Conservation (phyloP, 2,888 invertebrate genomes). For the Kuschelorhynchus macadamiae region DNA sequence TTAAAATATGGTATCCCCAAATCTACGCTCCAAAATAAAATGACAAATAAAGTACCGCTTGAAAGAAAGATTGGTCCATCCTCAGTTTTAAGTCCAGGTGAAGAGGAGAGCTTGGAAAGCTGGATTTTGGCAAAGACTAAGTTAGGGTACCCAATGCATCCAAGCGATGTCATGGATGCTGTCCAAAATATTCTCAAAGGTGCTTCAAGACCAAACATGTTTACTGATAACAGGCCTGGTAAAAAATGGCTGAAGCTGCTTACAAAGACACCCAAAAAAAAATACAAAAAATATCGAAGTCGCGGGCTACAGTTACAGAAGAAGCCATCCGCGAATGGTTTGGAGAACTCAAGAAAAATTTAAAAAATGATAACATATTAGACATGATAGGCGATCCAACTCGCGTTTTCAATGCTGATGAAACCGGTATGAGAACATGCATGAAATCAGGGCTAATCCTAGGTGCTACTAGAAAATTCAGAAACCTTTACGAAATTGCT, state of each 20-base stretch:
- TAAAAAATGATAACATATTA: constrained; percentile 16
- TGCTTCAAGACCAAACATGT: constrained; percentile 27
- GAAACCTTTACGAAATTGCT: too few relatives aligned
- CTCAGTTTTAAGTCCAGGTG: constrained; percentile 30
- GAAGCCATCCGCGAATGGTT: constrained; percentile 40
- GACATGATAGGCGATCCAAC: constrained; percentile 36
- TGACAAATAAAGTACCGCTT: constrained; percentile 19
- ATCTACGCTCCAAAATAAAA: constrained; percentile 38
- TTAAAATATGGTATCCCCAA: constrained; percentile 43
- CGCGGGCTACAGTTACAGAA: constrained; percentile 50
- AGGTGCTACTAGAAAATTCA: constrained; percentile 17
- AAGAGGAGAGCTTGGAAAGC: constrained; percentile 46
- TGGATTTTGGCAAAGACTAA: constrained; percentile 38
- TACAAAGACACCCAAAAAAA: constrained; percentile 53
- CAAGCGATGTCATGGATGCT: constrained; percentile 36
- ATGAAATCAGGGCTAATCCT: constrained; percentile 26
- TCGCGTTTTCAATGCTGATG: constrained; percentile 48
- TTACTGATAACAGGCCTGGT: constrained; percentile 18
- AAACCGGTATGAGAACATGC: constrained; percentile 39
- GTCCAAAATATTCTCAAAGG: constrained; percentile 40
- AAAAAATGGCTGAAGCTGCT: constrained; percentile 42
- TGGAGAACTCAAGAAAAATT: constrained; percentile 21
- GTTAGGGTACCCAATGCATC: constrained; percentile 48
- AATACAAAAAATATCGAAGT: constrained; percentile 55
- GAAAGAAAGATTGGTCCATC: constrained; percentile 46